phyloP scores from a whole-genome alignment of 2,113 vertebrate genomes.

The Caretta caretta region DNA sequence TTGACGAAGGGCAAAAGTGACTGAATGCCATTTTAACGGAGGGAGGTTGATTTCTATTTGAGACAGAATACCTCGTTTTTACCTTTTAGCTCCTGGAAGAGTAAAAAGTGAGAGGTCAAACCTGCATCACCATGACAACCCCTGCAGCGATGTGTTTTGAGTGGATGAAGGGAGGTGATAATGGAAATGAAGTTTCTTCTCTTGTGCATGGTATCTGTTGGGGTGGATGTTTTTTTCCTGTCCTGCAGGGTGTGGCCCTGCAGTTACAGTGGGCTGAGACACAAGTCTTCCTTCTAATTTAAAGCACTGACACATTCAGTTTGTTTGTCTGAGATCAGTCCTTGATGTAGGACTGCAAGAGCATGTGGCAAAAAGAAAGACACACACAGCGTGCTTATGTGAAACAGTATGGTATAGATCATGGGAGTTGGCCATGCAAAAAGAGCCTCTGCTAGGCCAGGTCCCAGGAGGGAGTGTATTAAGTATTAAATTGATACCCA shows the following conservation, averaged over 20 bases:
- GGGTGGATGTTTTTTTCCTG: conserved; percentile 40
- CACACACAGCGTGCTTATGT: rapidly evolving
- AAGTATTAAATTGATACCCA: neutral
- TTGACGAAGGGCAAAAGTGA: conserved; percentile 72
- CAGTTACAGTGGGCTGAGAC: neutral
- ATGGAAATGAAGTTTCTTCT: conserved; percentile 73
- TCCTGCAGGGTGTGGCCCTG: neutral
- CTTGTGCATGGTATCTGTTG: neutral
- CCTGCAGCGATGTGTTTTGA: conserved; percentile 65
- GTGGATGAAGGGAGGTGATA: conserved; percentile 78
- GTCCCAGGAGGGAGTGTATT: neutral
- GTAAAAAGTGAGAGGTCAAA: conserved; percentile 85
- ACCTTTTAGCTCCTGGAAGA: conserved; percentile 82
- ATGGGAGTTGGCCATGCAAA: neutral
- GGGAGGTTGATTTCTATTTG: conserved; percentile 79
- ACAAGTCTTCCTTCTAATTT: neutral
- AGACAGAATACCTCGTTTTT: conserved; percentile 80
- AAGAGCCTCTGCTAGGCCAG: neutral
- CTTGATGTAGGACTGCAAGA: neutral
- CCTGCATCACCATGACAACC: conserved; percentile 84
- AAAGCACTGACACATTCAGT: neutral
- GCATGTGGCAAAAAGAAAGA: rapidly evolving
- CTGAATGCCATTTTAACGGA: conserved; percentile 67
- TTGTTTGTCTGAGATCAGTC: neutral
- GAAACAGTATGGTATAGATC: neutral